Conservation (phyloP, 2,113 vertebrate species). For the Pedionomus torquatus region DNA sequence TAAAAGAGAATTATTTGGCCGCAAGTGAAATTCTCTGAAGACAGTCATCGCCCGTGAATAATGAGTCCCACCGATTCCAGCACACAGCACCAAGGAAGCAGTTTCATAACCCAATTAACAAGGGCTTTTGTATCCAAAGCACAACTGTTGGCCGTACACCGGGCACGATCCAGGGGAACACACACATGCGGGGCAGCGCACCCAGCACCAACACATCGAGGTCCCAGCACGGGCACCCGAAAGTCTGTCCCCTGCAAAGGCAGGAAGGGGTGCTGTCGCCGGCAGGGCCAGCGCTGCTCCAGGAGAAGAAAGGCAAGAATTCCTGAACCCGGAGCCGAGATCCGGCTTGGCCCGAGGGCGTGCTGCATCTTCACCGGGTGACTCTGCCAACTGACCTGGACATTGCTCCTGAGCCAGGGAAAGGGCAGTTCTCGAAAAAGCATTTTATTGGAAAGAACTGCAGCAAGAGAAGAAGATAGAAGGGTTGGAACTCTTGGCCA, state of each 20-base stretch:
- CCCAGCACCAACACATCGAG: background rate
- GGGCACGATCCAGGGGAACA: background rate
- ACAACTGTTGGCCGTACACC: slow-evolving; percentile 2
- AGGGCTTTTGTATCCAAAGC: slow-evolving; percentile 58
- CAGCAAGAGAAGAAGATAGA: background rate
- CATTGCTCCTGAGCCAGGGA: background rate
- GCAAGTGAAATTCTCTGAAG: slow-evolving; percentile 50
- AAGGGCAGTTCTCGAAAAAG: background rate
- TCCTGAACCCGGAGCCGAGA: slow-evolving; percentile 40
- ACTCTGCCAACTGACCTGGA: slow-evolving; percentile 45
- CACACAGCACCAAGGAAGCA: slow-evolving; percentile 46
- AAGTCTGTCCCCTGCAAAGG: background rate
- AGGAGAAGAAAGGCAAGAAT: background rate
- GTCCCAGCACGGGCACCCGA: background rate
- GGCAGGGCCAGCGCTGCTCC: background rate
- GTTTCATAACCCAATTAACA: slow-evolving; percentile 63
- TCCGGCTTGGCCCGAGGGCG: slow-evolving; percentile 32
- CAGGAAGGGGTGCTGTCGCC: background rate
- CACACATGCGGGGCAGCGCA: background rate
- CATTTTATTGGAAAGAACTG: background rate
- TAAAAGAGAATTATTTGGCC: slow-evolving; percentile 64
- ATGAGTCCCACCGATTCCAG: slow-evolving; percentile 43
- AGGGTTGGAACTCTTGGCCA: background rate
- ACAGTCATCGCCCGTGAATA: slow-evolving; percentile 50
- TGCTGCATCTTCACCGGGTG: background rate